Evolutionary conservation across 2,888 invertebrate genomes (phyloP).

Genomic region (Anarsia innoxiella): DNA sequence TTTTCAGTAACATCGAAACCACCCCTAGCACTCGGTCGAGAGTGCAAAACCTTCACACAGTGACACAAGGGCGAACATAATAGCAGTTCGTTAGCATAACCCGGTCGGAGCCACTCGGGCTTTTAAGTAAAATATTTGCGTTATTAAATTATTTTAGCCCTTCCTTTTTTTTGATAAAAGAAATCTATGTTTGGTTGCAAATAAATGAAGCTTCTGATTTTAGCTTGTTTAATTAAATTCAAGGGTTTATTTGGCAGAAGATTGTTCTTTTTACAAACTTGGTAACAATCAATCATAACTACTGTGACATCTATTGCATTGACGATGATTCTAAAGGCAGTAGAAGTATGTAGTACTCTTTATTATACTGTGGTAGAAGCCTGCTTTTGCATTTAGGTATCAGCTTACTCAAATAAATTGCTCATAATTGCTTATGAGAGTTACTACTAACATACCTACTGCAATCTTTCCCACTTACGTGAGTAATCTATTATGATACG

Average conservation of each 20-base stretch:
- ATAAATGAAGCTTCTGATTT: not conserved
- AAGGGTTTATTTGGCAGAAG: too few species aligned
- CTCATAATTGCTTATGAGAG: not conserved
- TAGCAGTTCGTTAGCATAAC: slow-evolving; percentile 69
- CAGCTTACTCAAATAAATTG: not conserved
- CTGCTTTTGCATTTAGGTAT: too few species aligned
- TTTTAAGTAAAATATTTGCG: slow-evolving; percentile 57
- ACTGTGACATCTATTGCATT: too few species aligned
- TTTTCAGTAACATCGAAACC: slow-evolving; percentile 63
- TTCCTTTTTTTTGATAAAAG: slow-evolving; percentile 21
- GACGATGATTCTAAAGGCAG: too few species aligned
- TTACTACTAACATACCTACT: not conserved
- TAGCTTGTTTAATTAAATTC: too few species aligned
- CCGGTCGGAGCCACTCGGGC: slow-evolving; percentile 37
- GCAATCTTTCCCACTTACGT: not conserved
- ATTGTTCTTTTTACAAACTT: too few species aligned
- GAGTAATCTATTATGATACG: not conserved
- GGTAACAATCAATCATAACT: too few species aligned
- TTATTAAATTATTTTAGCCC: slow-evolving; percentile 52
- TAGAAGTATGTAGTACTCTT: too few species aligned
- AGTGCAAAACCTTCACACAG: slow-evolving; percentile 73
- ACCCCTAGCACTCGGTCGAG: slow-evolving; percentile 64
- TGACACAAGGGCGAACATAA: slow-evolving; percentile 67
- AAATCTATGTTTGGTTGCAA: slow-evolving; percentile 7
- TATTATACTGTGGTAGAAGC: too few species aligned